phyloP scores from a whole-genome alignment of 2,888 invertebrate genomes.

The Pegoplata infirma region DNA sequence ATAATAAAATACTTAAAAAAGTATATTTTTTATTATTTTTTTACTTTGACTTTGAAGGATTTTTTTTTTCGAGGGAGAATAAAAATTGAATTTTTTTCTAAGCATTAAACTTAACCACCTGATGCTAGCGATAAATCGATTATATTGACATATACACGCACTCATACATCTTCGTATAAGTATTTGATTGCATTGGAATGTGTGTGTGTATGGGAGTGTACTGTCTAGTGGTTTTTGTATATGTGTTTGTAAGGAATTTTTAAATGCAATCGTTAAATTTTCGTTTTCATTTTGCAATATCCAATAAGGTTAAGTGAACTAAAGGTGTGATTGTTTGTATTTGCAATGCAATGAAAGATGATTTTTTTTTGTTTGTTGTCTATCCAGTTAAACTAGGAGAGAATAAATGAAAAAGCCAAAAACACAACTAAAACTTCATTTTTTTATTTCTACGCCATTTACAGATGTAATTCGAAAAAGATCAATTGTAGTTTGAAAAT shows the following conservation, averaged over 20 bases:
- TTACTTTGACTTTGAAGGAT: conserved; percentile 31
- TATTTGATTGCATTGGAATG: background rate
- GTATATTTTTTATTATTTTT: background rate
- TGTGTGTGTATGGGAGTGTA: background rate
- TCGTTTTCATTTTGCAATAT: conserved; percentile 28
- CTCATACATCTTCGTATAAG: background rate
- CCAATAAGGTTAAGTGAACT: conserved; percentile 33
- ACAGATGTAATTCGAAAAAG: too few relatives aligned
- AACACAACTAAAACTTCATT: too few relatives aligned
- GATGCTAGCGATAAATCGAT: conserved; percentile 46
- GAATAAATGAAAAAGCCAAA: too few relatives aligned
- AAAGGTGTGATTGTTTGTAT: conserved; percentile 6
- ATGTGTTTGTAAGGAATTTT: conserved; percentile 4
- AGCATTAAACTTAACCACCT: conserved; percentile 47
- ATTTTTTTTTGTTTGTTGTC: too few relatives aligned
- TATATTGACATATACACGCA: background rate
- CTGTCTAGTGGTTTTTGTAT: background rate
- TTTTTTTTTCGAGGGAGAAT: background rate
- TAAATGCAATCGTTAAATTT: conserved; percentile 20
- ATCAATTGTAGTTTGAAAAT: too few relatives aligned
- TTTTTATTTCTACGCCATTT: too few relatives aligned
- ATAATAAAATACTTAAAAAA: background rate
- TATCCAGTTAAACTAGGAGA: too few relatives aligned
- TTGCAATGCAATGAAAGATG: conserved; percentile 16
- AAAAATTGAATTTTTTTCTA: conserved; percentile 28